Percentiles rank a stretch among this genome's conserved stretches.
These are phyloP conservation scores for Xanthorhoe designata DNA, from an alignment of 2,888 invertebrate genomes.

Conservation along the genomic window DNA sequence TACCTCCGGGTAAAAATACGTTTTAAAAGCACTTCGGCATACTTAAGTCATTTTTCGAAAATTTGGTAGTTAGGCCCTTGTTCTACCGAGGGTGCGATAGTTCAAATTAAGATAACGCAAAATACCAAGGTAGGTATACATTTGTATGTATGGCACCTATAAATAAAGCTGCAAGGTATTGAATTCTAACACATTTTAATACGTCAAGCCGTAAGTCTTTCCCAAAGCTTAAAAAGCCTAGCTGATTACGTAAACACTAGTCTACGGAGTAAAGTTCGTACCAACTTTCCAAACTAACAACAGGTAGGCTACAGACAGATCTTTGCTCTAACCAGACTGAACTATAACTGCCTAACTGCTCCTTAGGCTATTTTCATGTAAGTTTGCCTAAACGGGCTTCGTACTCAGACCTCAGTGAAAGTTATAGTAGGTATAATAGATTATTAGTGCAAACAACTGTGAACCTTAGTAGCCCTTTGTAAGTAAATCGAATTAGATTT, in stretches of 20 bases:
- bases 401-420: slow-evolving; percentile 59
- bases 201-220: background rate
- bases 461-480: slow-evolving; percentile 18
- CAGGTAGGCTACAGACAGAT: slow-evolving; percentile 39
- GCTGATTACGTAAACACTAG: background rate
- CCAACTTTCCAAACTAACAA: slow-evolving; percentile 13
- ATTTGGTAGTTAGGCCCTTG: no score
- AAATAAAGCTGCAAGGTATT: no score
- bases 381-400: slow-evolving; percentile 52
- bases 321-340: slow-evolving; percentile 45
- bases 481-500: slow-evolving; percentile 21
- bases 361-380: slow-evolving; percentile 53
- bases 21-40: no score
- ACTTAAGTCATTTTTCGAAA: no score
- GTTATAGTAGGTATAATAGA: slow-evolving; percentile 49
- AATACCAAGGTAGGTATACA: no score
- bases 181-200: background rate
- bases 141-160: no score
- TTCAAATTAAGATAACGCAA: no score
- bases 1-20: no score
- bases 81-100: no score
- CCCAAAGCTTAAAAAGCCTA: background rate
- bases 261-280: background rate
- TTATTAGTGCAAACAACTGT: slow-evolving; percentile 48
- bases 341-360: slow-evolving; percentile 49